Conservation (phyloP, 2,113 vertebrate genomes). For the Megaceryle maxima region DNA sequence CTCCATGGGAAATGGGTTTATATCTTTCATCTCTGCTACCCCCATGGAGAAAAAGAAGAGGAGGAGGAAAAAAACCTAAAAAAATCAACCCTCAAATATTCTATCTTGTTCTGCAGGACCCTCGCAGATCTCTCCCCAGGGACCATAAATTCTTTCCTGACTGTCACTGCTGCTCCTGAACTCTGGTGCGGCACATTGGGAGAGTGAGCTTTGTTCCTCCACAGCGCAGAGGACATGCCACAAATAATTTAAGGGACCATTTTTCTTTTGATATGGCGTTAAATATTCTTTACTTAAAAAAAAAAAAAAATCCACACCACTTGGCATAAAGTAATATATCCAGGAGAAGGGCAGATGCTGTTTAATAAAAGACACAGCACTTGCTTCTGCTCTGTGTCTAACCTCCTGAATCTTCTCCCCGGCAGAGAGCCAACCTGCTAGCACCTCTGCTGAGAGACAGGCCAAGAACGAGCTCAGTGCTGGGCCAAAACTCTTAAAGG, state of each 20-base stretch:
- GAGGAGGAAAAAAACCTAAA: background rate
- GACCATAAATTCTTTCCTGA: slow-evolving; percentile 58
- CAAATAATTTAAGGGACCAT: slow-evolving; percentile 67
- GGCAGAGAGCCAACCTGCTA: background rate
- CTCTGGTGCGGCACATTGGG: background rate
- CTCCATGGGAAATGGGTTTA: background rate
- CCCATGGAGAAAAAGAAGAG: background rate
- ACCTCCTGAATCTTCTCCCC: slow-evolving; percentile 1
- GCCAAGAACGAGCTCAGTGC: background rate
- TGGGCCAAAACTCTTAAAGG: background rate
- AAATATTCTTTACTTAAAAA: slow-evolving; percentile 67
- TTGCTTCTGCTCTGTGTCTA: slow-evolving; percentile 23
- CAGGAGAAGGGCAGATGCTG: slow-evolving; percentile 58
- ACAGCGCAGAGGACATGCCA: slow-evolving; percentile 56
- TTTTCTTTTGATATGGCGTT: slow-evolving; percentile 51
- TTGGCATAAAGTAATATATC: slow-evolving; percentile 54
- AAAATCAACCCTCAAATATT: background rate
- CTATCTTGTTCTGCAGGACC: slow-evolving; percentile 43
- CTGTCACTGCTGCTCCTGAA: slow-evolving; percentile 37
- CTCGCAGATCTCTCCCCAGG: slow-evolving; percentile 40
- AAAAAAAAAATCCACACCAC: slow-evolving; percentile 11
- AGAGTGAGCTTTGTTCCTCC: slow-evolving; percentile 60
- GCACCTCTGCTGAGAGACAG: background rate
- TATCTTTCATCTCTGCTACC: background rate
- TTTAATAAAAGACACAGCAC: slow-evolving; percentile 39